Base-by-base conservation (phyloP, 1,140 invertebrate species). In the Drosophila oshimai region DNA sequence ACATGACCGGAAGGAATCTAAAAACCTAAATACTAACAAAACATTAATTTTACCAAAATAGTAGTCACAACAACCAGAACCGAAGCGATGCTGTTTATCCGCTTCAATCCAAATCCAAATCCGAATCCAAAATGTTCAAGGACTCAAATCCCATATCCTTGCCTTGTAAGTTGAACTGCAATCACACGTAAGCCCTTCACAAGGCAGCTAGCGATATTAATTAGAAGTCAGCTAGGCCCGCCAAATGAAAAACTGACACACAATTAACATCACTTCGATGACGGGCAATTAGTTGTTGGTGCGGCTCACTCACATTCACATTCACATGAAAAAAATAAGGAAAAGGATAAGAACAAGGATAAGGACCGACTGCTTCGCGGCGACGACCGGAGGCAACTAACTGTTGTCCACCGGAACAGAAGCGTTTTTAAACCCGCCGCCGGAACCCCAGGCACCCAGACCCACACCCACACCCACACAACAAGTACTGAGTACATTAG, bases 121-220 rank as follows among this genome's bases (percentile, higher is more conserved):
- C n/a, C n/a, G n/a, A n/a, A 7, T 18, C 7, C 7, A 4, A 6
- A 12, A 12, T 5, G 18, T 6, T 29, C 10, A n/a, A 39, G 4
- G 17, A 17, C 15, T 10, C 10, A 4, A 10, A 12, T 2, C n/a
- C n/a, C n/a, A 6, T 3, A 53, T 39, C 12, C n/a, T 9, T 29
- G 15, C 17, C 10, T 9, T 29, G 15, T 22, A 7, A 20, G 88
- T 75, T 81, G 88, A 26, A 22, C 42, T 26, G 47, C 69, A 81
- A 89, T 74, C 62, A 83, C 89, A 90, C 74, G 80, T 77, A 90
- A 90, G 89, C 89, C 89, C 88, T 90, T 90, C 89, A 90, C 74
- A 74, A 90, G 89, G 89, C 89, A 90, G 89, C 89, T 90, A 90
- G 89, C 88, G 53, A 81, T 81, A 81, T 81, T 20, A 29, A 78